Conservation (phyloP, 2,113 vertebrate species). For the Electrona antarctica region DNA sequence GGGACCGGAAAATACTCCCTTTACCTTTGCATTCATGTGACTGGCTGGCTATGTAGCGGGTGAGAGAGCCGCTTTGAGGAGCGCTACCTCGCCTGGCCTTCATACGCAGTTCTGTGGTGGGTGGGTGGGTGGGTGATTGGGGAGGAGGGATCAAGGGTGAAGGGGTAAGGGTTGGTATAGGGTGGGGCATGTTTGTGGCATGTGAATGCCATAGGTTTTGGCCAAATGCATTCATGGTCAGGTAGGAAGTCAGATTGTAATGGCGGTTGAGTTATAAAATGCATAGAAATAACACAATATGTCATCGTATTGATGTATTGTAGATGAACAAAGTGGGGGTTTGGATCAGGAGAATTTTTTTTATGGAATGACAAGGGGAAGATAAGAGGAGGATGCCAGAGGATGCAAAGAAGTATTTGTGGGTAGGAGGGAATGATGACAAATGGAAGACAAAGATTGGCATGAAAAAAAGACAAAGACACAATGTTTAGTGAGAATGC, state of each 20-base stretch:
- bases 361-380: conserved; percentile 32
- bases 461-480: conserved; percentile 49
- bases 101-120: conserved; percentile 75
- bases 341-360: conserved; percentile 1
- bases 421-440: conserved; percentile 33
- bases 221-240: not conserved
- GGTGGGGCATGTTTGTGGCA: not conserved
- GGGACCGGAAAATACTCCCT: not conserved
- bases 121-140: not conserved
- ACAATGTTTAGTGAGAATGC: conserved; percentile 57
- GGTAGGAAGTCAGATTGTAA: conserved; percentile 9
- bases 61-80: conserved; percentile 69
- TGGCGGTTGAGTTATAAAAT: not conserved
- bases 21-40: conserved; percentile 72
- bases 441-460: conserved; percentile 43
- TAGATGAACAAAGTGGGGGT: not conserved
- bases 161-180: not conserved
- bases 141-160: conserved; percentile 13
- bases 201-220: not conserved
- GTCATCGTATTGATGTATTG: too few relatives aligned
- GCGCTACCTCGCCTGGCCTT: conserved; percentile 69
- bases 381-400: conserved; percentile 10
- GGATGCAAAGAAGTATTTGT: not conserved
- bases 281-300: too few relatives aligned
- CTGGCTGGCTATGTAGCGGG: conserved; percentile 76